Evolutionary conservation across 2,797 vertebrate genomes (phyloP), one percentile per base, ranked within the genome.

Genomic region (Champsocephalus gunnari): DNA sequence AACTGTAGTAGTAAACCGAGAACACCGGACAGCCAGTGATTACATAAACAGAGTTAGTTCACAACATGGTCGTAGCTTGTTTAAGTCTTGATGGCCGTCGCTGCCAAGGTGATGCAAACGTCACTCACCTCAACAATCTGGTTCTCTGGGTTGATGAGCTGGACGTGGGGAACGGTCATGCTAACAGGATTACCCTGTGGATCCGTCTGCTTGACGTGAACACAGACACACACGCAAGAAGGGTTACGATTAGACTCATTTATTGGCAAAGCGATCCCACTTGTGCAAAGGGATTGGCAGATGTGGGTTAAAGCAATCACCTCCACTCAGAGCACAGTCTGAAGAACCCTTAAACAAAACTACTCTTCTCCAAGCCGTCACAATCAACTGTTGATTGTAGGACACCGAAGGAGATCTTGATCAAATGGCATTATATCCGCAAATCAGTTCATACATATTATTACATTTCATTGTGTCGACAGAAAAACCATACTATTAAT

Each of bases 71-170:
- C 66, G 16, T 14, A n/a, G n/a, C 14, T 45, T 59, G 1, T n/a
- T 24, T 53, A 47, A 16, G 24, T 6, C 16, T 38, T 28, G 43
- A 62, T 51, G 58, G 21, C 1, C 53, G 24, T 28, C 21, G 9
- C 11, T 66, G 49, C 8, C 49, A 60, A 28, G 24, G 47, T 61
- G 73, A 72, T 9, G 24, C 17, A 67, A 71, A 12, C 1, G 9
- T 38, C 16, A 88, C 96, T 97, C 85, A 97, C 98, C 97, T 99
- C 97, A 67, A 99, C 97, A 9, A 99, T 99, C 73, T 99, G 98
- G 94, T 99, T 99, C 88, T 99, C 98, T 0, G 98, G 98, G 92
- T 99, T 99, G 94, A 99, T 99, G 80, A 99, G 97, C 93, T 99
- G 98, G 76, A 99, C 98, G 17, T 99, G 98, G 1, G 98, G 98